Evolutionary conservation across 2,888 invertebrate genomes (phyloP).

Genomic region (Schrankia costaestrigalis): DNA sequence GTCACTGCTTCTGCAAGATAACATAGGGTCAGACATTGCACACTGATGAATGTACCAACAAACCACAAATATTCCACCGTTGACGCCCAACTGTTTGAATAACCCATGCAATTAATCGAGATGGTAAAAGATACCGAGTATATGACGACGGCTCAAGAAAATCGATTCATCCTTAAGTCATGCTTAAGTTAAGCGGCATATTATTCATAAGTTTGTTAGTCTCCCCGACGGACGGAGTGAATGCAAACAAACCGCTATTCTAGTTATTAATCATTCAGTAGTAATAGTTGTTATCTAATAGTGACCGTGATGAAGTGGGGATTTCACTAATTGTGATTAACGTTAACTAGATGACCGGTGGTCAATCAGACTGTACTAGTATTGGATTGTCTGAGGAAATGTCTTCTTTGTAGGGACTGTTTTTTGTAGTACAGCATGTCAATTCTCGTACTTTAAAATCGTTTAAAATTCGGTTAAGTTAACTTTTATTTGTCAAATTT

Average conservation of each 20-base stretch:
- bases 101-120: conserved; percentile 66
- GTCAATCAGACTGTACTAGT: conserved; percentile 51
- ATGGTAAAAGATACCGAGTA: conserved; percentile 34
- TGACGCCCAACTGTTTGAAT: conserved; percentile 64
- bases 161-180: conserved; percentile 58
- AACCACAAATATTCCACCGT: conserved; percentile 73
- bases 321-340: conserved; percentile 67
- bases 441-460: no score
- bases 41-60: conserved; percentile 74
- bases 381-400: conserved; percentile 38
- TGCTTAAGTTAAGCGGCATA: conserved; percentile 54
- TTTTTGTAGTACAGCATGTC: no score
- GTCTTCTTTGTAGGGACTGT: no score
- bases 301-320: conserved; percentile 69
- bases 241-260: conserved; percentile 68
- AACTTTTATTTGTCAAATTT: no score
- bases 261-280: conserved; percentile 71
- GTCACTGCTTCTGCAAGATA: conserved; percentile 74
- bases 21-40: conserved; percentile 74
- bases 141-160: conserved; percentile 50
- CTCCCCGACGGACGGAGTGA: conserved; percentile 53
- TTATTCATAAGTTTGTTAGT: conserved; percentile 75
- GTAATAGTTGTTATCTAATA: conserved; percentile 64
- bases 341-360: conserved; percentile 56
- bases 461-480: no score